phyloP scores from a whole-genome alignment of 1,140 invertebrate genomes.

The Heliconius congener region DNA sequence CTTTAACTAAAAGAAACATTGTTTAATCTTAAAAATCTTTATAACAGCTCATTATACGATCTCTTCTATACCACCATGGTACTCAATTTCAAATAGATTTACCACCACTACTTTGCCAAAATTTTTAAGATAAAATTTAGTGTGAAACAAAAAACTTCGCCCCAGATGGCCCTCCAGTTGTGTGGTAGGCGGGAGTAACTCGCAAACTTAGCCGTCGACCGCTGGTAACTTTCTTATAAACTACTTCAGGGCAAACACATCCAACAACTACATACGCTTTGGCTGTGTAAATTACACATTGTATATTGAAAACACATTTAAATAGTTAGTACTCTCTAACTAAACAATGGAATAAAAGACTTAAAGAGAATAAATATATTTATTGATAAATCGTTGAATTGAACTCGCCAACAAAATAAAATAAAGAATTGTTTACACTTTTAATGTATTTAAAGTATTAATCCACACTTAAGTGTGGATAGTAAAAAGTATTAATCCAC shows the following conservation, averaged over 20 bases:
- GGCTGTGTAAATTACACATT: conserved; percentile 3
- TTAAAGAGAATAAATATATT: too few species aligned
- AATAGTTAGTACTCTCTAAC: not conserved
- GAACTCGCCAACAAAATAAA: too few species aligned
- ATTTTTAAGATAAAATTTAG: conserved; percentile 32
- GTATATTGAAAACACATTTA: not conserved
- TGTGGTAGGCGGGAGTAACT: conserved; percentile 50
- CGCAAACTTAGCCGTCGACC: conserved; percentile 46
- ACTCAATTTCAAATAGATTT: not conserved
- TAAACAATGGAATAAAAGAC: not conserved
- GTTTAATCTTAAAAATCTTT: not conserved
- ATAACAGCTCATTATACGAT: not conserved
- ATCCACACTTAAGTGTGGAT: too few species aligned
- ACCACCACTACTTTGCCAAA: not conserved
- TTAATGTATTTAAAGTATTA: too few species aligned
- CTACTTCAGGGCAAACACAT: conserved; percentile 21
- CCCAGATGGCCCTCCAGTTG: conserved; percentile 45
- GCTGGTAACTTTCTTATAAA: conserved; percentile 38
- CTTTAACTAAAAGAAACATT: too few species aligned
- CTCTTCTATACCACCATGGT: not conserved
- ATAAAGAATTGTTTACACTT: too few species aligned
- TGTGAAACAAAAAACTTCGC: conserved; percentile 35
- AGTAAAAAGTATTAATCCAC: too few species aligned
- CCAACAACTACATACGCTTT: conserved; percentile 5
- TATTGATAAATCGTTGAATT: too few species aligned